Conservation (phyloP, 2,797 vertebrate species). For the Pangasius djambal region DNA sequence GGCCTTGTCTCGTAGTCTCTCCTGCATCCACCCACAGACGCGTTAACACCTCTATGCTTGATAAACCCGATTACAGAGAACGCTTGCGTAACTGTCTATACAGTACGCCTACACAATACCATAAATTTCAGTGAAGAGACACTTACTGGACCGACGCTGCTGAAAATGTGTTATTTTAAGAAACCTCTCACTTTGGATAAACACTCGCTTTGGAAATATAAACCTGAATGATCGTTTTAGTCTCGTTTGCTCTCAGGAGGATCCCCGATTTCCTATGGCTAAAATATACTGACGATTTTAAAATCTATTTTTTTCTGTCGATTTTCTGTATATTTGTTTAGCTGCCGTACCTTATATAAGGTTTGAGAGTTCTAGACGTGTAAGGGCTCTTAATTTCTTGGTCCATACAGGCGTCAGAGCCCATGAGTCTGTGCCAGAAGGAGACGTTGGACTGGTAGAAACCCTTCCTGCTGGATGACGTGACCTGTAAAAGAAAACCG, state of each 20-base stretch:
- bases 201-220: not conserved
- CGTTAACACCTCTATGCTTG: not conserved
- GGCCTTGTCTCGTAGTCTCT: constrained; percentile 92
- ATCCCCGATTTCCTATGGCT: not conserved
- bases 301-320: too few relatives aligned
- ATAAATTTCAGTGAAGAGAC: not conserved
- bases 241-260: not conserved
- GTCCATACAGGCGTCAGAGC: constrained; percentile 81
- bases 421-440: constrained; percentile 92
- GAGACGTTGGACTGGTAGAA: constrained; percentile 76
- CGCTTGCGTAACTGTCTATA: constrained; percentile 14
- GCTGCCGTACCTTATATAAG: constrained; percentile 80
- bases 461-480: constrained; percentile 74
- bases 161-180: not conserved
- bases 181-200: not conserved
- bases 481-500: constrained; percentile 67
- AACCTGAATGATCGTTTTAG: not conserved
- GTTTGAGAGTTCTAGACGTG: constrained; percentile 86
- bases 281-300: too few relatives aligned
- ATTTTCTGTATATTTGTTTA: constrained; percentile 44
- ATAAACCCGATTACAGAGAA: not conserved
- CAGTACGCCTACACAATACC: not conserved
- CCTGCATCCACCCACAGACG: constrained; percentile 69
- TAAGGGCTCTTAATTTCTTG: constrained; percentile 92
- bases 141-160: not conserved